These are phyloP conservation scores for Spodoptera exigua DNA, from an alignment of 2,888 invertebrate genomes.

Conservation along the genomic window DNA sequence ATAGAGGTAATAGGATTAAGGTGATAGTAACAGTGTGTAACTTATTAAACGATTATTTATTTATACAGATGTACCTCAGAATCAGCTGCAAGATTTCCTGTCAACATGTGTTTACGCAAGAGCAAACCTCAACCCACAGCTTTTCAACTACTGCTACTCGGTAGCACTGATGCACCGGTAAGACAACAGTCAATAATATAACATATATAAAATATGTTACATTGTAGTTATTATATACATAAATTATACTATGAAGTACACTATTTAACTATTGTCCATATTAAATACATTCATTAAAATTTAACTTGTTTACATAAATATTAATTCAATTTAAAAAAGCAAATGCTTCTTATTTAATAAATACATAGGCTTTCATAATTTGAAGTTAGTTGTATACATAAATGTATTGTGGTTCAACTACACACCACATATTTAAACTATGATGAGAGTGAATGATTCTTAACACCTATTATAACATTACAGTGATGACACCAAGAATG, in stretches of 20 bases:
- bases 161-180: slow-evolving; percentile 93
- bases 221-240: not conserved
- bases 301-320: too few relatives aligned
- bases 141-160: slow-evolving; percentile 94
- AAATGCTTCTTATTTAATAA: too few relatives aligned
- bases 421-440: slow-evolving; percentile 26
- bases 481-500: slow-evolving; percentile 89
- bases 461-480: slow-evolving; percentile 37
- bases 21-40: slow-evolving; percentile 33
- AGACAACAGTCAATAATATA: slow-evolving; percentile 17
- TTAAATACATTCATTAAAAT: too few relatives aligned
- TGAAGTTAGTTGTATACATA: not conserved
- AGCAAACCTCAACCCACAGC: slow-evolving; percentile 93
- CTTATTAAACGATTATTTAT: slow-evolving; percentile 21
- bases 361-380: not conserved
- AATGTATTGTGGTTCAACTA: not conserved
- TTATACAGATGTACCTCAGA: slow-evolving; percentile 75
- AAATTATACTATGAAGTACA: too few relatives aligned
- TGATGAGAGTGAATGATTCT: not conserved
- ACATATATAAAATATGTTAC: too few relatives aligned
- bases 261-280: too few relatives aligned
- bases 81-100: slow-evolving; percentile 90
- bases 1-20: too few relatives aligned
- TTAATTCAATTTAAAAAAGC: too few relatives aligned
- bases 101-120: slow-evolving; percentile 92